Evolutionary conservation across 2,113 vertebrate species (phyloP).

Genomic region (Zosterops japonicus): DNA sequence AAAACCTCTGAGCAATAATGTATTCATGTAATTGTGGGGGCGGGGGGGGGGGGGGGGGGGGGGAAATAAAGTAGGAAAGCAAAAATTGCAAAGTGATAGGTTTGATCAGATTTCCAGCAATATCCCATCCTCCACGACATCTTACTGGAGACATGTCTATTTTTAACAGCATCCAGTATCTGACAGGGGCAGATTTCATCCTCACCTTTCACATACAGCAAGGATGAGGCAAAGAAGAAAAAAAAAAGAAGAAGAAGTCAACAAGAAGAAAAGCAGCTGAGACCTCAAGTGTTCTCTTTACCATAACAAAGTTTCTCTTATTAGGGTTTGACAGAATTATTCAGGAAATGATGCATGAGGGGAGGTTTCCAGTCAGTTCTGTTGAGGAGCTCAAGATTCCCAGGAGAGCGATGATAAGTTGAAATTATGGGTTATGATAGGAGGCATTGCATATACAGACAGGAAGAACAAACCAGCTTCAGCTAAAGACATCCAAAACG

Average conservation of each 20-base stretch:
- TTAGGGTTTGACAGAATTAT: constrained; percentile 12
- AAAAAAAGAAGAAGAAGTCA: not conserved
- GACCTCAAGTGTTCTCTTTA: not conserved
- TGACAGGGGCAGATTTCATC: not conserved
- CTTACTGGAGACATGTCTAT: not conserved
- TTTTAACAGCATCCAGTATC: not conserved
- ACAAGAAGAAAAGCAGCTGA: not conserved
- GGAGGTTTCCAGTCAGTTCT: not conserved
- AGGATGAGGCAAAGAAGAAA: not conserved
- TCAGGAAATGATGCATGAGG: not conserved
- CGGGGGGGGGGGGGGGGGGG: too few relatives aligned
- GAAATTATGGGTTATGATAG: not conserved
- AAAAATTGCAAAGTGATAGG: not conserved
- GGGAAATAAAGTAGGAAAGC: not conserved
- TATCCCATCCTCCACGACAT: not conserved
- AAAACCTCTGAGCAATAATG: not conserved
- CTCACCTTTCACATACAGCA: not conserved
- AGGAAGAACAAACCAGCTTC: not conserved
- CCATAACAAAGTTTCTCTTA: not conserved
- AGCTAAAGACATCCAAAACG: not conserved
- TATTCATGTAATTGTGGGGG: not conserved
- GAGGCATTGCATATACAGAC: not conserved
- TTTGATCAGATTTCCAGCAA: not conserved
- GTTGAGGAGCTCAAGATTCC: not conserved
- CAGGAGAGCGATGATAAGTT: not conserved